Percentiles rank a stretch among this genome's conserved stretches.
These are phyloP conservation scores for Scolopax rusticola DNA, from an alignment of 2,797 vertebrate species.

Conservation along the genomic window DNA sequence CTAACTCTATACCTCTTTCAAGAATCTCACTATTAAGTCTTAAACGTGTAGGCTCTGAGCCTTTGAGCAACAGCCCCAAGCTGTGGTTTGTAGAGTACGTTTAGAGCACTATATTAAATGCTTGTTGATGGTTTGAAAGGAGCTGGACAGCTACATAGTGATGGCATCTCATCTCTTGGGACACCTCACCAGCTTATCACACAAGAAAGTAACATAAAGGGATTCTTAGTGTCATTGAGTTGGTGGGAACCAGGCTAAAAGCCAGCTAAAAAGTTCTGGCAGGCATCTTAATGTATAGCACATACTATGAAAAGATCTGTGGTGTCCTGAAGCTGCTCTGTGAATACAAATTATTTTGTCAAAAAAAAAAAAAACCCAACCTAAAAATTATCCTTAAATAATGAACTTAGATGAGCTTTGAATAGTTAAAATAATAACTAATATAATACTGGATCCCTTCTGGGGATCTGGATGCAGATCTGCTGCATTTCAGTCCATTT, in stretches of 20 bases:
- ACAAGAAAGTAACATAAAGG: neutral
- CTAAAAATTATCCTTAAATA: neutral
- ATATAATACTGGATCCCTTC: neutral
- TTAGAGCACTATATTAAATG: neutral
- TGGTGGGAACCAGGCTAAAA: neutral
- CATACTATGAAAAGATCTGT: neutral
- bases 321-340: neutral
- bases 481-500: neutral
- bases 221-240: neutral
- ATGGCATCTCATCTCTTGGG: neutral
- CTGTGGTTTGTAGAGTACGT: neutral
- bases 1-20: neutral
- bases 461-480: neutral
- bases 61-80: neutral
- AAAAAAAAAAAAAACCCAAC: neutral
- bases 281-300: neutral
- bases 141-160: neutral
- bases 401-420: neutral
- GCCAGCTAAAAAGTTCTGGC: neutral
- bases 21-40: neutral
- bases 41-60: neutral
- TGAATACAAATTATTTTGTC: neutral
- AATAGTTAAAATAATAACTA: neutral
- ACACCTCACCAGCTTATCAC: neutral
- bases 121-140: neutral